Conservation (phyloP, 2,888 invertebrate genomes). For the Drosophila kokeensis region DNA sequence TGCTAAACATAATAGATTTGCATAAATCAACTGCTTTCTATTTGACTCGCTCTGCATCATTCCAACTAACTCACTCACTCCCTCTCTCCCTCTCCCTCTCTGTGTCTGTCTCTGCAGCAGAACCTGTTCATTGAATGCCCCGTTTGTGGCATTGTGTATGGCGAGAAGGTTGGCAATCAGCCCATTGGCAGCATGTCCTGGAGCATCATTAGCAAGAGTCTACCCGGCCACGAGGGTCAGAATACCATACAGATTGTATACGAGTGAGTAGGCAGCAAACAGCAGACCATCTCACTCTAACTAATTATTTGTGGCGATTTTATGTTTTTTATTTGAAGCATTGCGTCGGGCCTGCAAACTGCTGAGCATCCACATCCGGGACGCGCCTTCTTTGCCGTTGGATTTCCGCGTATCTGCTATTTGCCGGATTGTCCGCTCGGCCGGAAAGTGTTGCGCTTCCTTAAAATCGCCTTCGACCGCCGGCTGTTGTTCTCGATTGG, state of each 20-base stretch:
- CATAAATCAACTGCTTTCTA: neutral
- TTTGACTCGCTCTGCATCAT: constrained; percentile 11
- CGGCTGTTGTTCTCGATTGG: constrained; percentile 94
- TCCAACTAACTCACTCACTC: neutral
- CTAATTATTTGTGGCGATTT: neutral
- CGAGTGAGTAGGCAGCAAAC: constrained; percentile 86
- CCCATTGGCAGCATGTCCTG: constrained; percentile 94
- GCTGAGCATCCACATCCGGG: constrained; percentile 92
- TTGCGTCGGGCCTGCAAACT: constrained; percentile 94
- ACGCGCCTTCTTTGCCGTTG: constrained; percentile 94
- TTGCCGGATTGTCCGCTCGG: constrained; percentile 94
- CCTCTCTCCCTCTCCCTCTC: constrained; percentile 11
- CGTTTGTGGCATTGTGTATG: constrained; percentile 93
- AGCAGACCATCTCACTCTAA: neutral
- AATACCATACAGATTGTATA: constrained; percentile 94
- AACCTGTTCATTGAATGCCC: constrained; percentile 93
- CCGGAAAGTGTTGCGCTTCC: constrained; percentile 90
- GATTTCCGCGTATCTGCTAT: constrained; percentile 93
- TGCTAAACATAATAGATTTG: neutral
- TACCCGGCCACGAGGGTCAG: constrained; percentile 88
- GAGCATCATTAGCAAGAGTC: constrained; percentile 89
- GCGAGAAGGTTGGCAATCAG: constrained; percentile 92
- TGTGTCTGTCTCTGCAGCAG: constrained; percentile 48
- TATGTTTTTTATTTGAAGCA: constrained; percentile 86
- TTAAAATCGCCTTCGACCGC: constrained; percentile 93